Base-by-base conservation (phyloP, 2,888 invertebrate species). In the Deroplatys truncata region DNA sequence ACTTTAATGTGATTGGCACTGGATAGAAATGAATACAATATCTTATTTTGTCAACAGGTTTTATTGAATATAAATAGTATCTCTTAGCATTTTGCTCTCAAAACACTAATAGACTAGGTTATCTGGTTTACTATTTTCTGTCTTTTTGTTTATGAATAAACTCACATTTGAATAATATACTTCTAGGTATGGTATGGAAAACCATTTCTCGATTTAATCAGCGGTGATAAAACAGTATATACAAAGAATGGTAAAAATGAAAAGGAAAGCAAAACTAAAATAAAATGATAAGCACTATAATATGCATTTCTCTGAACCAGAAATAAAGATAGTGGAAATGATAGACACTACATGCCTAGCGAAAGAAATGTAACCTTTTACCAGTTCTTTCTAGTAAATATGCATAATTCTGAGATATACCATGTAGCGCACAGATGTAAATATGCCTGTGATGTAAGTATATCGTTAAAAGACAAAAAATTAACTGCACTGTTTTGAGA, bases 1-100 rank as follows among this genome's bases (percentile, higher is more conserved):
- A 72, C 7, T 72, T 4, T 15, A 56, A 72, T 72, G 56, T 72
- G 56, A 72, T 20, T 20, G 3, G 9, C 56, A 72, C 15, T 72
- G 85, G 35, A 43, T 56, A 85, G 9, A 28, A 28, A 85, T 49
- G 28, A 28, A 83, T 28, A 87, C 16, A 87, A 15, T 43, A 15
- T 28, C 85, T 49, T 35, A 89, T 88, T 88, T 89, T 85, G 84
- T 85, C 88, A 89, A 89, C 88, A 88, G 88, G 43, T 72, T 90
- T 90, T 90, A 90, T 90, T 90, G 89, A 89, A 90, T 90, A 90
- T 90, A 90, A 90, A 90, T 89, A 90, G 90, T 89, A 89, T 90
- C 88, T 90, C 88, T 89, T 88, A 89, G 89, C 89, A 88, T 83
- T 90, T 88, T 90, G 89, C 89, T 89, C 89, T 90, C 90, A 89